These are phyloP conservation scores for Campoplex capitator DNA, from an alignment of 2,888 invertebrate genomes.

Conservation along the genomic window DNA sequence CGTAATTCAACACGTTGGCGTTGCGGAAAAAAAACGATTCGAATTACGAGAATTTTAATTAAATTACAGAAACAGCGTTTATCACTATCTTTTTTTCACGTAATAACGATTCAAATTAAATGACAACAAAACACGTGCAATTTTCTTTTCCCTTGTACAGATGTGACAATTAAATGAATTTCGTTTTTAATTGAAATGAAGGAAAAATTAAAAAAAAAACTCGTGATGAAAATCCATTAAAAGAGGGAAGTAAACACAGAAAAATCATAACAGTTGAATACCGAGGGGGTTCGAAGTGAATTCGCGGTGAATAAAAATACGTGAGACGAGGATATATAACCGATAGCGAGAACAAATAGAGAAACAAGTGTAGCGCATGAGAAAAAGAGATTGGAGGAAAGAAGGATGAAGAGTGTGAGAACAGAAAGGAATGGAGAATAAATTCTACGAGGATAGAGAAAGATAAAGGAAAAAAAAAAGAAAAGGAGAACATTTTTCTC, in stretches of 20 bases:
- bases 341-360: constrained; percentile 15
- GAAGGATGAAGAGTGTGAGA: not conserved
- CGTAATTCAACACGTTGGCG: not conserved
- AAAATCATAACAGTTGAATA: constrained; percentile 19
- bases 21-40: not conserved
- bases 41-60: not conserved
- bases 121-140: not conserved
- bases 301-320: not conserved
- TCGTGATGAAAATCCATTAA: constrained; percentile 12
- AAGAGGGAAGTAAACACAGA: constrained; percentile 5
- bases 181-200: not conserved
- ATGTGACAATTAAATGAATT: not conserved
- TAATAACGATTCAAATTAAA: not conserved
- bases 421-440: constrained; percentile 25
- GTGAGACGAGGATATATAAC: constrained; percentile 28
- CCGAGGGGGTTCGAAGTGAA: not conserved
- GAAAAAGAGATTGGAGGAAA: too few species aligned
- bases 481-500: constrained; percentile 32
- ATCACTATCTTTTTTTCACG: not conserved
- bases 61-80: not conserved
- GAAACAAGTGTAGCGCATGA: not conserved
- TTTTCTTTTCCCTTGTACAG: not conserved
- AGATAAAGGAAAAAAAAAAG: not conserved
- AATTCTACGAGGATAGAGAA: constrained; percentile 4
- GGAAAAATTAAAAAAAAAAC: not conserved